Evolutionary conservation across 2,113 vertebrate species (phyloP), one percentile per base, ranked within the genome.

Genomic region (Seriola dumerili): DNA sequence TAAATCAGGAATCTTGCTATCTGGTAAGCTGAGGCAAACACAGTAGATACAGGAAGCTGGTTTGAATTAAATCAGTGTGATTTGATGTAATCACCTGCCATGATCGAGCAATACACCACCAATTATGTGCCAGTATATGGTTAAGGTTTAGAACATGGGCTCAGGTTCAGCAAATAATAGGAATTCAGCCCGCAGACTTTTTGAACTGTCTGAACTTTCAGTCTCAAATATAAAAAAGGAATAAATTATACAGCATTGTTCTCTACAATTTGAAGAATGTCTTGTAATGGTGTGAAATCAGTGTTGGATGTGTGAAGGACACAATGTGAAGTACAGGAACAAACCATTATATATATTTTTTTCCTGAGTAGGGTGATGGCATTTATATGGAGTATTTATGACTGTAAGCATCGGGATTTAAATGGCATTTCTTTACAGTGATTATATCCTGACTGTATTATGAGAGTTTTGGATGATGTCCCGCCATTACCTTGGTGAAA

Each of bases 41-140:
- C 50, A 69, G 78, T 44, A 72, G 46, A 89, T 83, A 72, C 76
- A 85, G 83, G 76, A 83, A 80, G 72, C 71, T 76, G 87, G 84
- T 89, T 84, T 55, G 71, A 81, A 85, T 65, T 65, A 73, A 87
- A 74, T 32, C 75, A 21, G 70, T 11, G 17, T 70, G 71, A 79
- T 88, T 88, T 89, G 79, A 90, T 90, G 76, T 72, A 88, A 93
- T 93, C 81, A 66, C 68, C 81, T 72, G 69, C 72, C 25, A 25
- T 55, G 81, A 89, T 85, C 19, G 61, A 90, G 70, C 76, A n/a
- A 62, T 61, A 76, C 7, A 52, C 67, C 17, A 32, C 4, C 84
- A 77, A 76, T 90, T 85, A 86, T 72, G 63, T 83, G 69, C 42
- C 74, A 65, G 34, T 74, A 40, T 32, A 71, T 5, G 25, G 59